Conservation (phyloP, 2,113 vertebrate genomes). For the Saguinus midas region DNA sequence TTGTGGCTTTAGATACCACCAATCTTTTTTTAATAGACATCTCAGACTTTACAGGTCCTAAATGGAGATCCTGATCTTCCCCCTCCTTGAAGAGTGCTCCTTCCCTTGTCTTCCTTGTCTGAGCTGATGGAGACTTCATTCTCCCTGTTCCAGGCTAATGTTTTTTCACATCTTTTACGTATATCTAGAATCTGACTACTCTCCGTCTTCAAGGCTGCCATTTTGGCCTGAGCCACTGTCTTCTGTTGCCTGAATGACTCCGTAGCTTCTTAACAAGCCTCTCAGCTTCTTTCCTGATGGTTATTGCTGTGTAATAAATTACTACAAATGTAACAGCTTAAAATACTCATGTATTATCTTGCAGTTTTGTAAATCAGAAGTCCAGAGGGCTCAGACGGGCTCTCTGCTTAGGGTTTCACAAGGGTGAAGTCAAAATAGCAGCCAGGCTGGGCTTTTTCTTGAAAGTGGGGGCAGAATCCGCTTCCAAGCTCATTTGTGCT, state of each 20-base stretch:
- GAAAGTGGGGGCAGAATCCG: not conserved
- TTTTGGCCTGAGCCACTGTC: not conserved
- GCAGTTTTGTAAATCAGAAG: not conserved
- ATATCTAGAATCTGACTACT: not conserved
- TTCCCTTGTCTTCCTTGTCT: not conserved
- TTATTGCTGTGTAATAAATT: not conserved
- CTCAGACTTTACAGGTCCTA: not conserved
- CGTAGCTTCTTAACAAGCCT: not conserved
- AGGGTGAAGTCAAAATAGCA: not conserved
- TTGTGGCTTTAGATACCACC: not conserved
- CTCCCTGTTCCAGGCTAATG: not conserved
- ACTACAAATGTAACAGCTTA: not conserved
- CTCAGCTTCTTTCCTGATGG: not conserved
- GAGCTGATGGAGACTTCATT: not conserved
- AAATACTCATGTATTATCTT: not conserved
- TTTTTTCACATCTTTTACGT: not conserved
- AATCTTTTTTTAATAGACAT: not conserved
- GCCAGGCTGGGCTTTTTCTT: not conserved
- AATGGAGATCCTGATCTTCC: not conserved
- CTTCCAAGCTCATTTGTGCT: not conserved
- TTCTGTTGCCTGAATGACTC: constrained; percentile 18
- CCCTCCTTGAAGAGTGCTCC: not conserved
- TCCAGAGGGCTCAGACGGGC: not conserved
- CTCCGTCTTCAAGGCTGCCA: not conserved
- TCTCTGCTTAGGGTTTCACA: not conserved